A percentile compares a stretch with the other conserved stretches of the same genome.
phyloP scores from a whole-genome alignment of 2,888 invertebrate genomes.

The Phanerotoma sp. region DNA sequence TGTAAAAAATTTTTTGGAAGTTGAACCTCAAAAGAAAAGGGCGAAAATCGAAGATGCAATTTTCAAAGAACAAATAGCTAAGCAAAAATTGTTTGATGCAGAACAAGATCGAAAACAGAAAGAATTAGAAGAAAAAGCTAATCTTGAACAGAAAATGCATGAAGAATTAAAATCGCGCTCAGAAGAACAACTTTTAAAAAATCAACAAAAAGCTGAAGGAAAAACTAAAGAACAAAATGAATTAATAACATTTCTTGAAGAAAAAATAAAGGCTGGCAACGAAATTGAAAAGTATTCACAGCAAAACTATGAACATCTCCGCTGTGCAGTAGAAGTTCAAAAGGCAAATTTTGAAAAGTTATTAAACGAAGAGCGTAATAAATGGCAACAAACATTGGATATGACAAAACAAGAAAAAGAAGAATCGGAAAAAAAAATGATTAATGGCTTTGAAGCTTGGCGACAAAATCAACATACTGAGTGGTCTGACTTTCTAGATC shows the following conservation, averaged over 20 bases:
- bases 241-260: constrained; percentile 57
- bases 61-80: constrained; percentile 38
- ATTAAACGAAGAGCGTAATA: constrained; percentile 59
- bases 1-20: constrained; percentile 37
- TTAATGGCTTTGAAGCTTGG: constrained; percentile 58
- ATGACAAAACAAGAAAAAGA: constrained; percentile 57
- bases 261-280: constrained; percentile 57
- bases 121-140: constrained; percentile 58
- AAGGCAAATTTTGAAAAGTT: constrained; percentile 60
- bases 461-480: constrained; percentile 56
- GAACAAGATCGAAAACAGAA: constrained; percentile 49
- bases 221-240: constrained; percentile 59
- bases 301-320: constrained; percentile 58
- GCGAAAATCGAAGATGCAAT: constrained; percentile 35
- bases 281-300: constrained; percentile 54
- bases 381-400: constrained; percentile 60
- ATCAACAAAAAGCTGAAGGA: constrained; percentile 60
- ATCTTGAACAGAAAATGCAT: constrained; percentile 59
- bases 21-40: constrained; percentile 33
- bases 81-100: constrained; percentile 44
- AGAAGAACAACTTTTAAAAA: constrained; percentile 55
- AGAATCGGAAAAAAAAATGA: constrained; percentile 59
- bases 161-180: constrained; percentile 57
- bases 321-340: constrained; percentile 60
- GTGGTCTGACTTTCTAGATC: constrained; percentile 58